Evolutionary conservation across 2,888 invertebrate species (phyloP).

Genomic region (Pemphredon lugubris): DNA sequence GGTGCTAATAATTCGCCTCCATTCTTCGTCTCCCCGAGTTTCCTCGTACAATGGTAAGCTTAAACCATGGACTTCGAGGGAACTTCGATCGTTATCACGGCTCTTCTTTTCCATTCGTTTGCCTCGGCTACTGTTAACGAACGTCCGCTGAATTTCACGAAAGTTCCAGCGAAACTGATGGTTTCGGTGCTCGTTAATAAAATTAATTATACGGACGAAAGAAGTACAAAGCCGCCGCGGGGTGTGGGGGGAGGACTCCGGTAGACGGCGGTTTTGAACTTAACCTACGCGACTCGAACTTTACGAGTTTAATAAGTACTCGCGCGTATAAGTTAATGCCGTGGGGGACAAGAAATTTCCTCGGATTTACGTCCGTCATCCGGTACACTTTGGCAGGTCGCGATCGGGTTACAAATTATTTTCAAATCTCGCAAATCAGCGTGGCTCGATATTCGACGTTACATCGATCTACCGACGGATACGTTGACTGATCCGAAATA

Average conservation of each 20-base stretch:
- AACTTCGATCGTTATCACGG: constrained; percentile 61
- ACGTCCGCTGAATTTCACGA: constrained; percentile 36
- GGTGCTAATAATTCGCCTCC: constrained; percentile 53
- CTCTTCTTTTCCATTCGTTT: constrained; percentile 48
- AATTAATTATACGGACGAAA: constrained; percentile 58
- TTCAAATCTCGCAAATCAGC: not conserved
- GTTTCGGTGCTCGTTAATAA: constrained; percentile 61
- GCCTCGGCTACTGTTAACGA: constrained; percentile 52
- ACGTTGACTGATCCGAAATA: no score
- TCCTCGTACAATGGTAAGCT: constrained; percentile 51
- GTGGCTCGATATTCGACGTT: no score
- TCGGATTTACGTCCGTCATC: not conserved
- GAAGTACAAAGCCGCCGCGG: constrained; percentile 26
- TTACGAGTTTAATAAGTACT: not conserved
- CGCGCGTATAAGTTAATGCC: not conserved
- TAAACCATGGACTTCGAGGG: constrained; percentile 32
- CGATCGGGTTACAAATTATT: not conserved
- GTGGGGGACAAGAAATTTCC: not conserved
- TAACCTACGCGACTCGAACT: not conserved
- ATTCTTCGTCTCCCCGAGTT: constrained; percentile 27
- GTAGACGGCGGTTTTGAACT: not conserved
- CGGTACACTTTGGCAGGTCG: not conserved
- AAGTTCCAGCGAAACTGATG: constrained; percentile 34
- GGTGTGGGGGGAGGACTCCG: not conserved
- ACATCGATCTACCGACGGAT: no score